phyloP scores from a whole-genome alignment of 2,888 invertebrate species.

The Ornithoptera alexandrae region DNA sequence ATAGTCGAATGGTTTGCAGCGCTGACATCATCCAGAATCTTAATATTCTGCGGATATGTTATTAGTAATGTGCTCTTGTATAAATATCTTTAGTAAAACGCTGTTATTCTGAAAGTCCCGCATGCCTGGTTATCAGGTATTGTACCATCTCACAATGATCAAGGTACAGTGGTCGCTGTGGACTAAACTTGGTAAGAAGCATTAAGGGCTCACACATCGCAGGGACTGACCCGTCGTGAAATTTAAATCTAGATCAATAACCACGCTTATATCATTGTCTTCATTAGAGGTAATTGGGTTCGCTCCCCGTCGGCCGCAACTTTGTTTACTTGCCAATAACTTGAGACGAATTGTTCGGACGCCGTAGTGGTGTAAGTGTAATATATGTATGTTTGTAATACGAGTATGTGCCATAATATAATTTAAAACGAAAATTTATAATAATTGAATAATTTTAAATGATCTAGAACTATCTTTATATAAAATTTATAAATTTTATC shows the following conservation, averaged over 20 bases:
- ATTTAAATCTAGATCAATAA: slow-evolving; percentile 81
- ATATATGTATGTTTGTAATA: slow-evolving; percentile 1
- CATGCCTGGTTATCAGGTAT: no score
- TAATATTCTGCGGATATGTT: no score
- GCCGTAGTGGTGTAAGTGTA: slow-evolving; percentile 33
- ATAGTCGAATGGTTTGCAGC: no score
- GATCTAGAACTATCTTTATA: no score
- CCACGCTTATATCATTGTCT: slow-evolving; percentile 81
- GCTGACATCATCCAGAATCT: no score
- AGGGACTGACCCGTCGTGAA: slow-evolving; percentile 80
- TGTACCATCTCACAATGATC: slow-evolving; percentile 43
- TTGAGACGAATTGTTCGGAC: slow-evolving; percentile 77
- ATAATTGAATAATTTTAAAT: no score
- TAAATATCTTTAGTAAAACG: no score
- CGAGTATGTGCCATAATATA: background rate
- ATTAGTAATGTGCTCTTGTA: no score
- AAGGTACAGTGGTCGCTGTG: slow-evolving; percentile 44
- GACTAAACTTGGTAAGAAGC: slow-evolving; percentile 72
- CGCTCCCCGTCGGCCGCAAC: slow-evolving; percentile 73
- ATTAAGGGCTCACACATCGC: slow-evolving; percentile 77
- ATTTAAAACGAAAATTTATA: no score
- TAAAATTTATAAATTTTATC: no score
- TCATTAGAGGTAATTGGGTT: slow-evolving; percentile 81
- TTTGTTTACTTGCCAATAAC: slow-evolving; percentile 77
- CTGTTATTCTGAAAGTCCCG: no score